phyloP scores from a whole-genome alignment of 1,140 invertebrate species.

The Neotoxoptera formosana region DNA sequence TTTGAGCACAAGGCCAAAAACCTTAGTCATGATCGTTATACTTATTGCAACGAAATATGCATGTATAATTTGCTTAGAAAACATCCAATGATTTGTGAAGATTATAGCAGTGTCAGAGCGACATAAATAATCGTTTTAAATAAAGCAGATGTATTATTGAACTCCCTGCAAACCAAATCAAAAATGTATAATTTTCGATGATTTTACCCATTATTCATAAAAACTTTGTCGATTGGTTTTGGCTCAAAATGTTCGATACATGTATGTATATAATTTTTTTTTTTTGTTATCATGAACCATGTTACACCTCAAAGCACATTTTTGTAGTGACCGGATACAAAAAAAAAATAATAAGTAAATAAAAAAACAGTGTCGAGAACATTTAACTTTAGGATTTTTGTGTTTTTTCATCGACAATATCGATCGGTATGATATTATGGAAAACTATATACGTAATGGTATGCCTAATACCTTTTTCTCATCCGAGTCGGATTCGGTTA shows the following conservation, averaged over 20 bases:
- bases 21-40: neutral
- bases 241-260: neutral
- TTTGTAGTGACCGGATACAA: conserved; percentile 27
- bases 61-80: neutral
- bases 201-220: neutral
- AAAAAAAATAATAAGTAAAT: neutral
- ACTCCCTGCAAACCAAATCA: neutral
- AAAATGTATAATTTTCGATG: neutral
- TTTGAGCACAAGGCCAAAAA: neutral
- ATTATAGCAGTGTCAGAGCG: too few species aligned
- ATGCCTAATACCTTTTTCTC: conserved; percentile 34
- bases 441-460: conserved; percentile 36
- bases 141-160: too few species aligned
- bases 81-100: neutral
- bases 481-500: conserved; percentile 49
- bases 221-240: conserved; percentile 30
- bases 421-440: conserved; percentile 33
- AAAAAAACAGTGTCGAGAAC: conserved; percentile 21
- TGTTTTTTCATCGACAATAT: conserved; percentile 31
- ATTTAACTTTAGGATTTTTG: conserved; percentile 20
- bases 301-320: conserved; percentile 42
- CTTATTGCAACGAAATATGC: neutral
- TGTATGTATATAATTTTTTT: neutral
- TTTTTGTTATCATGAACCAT: neutral
- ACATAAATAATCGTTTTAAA: neutral